Percentiles rank a stretch among this genome's conserved stretches.
These are phyloP conservation scores for Apodemus speciosus DNA, from an alignment of 2,113 vertebrate genomes.

Conservation along the genomic window DNA sequence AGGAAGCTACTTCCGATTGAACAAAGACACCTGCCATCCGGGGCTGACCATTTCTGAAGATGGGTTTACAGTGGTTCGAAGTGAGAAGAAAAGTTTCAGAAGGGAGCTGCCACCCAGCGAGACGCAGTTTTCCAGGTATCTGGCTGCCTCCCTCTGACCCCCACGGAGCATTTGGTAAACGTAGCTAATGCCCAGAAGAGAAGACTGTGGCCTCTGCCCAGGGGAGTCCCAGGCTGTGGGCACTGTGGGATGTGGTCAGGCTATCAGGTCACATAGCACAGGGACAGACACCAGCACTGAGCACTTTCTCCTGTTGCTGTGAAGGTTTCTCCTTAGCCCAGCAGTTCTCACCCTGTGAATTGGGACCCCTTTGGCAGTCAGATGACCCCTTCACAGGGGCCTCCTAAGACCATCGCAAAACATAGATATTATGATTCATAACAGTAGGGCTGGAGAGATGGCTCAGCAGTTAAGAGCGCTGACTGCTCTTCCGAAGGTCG, in stretches of 20 bases:
- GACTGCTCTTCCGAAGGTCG: too few species aligned
- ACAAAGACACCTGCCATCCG: constrained; percentile 93
- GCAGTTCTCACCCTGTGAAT: not conserved
- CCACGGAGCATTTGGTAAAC: not conserved
- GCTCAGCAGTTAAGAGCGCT: too few species aligned
- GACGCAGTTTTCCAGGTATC: constrained; percentile 91
- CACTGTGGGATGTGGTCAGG: too few species aligned
- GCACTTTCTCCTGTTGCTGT: not conserved
- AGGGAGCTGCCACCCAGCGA: constrained; percentile 86
- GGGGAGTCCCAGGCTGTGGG: not conserved
- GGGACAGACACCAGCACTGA: not conserved
- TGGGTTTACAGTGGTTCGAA: constrained; percentile 90
- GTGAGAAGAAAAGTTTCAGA: constrained; percentile 85
- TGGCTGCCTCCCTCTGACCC: not conserved
- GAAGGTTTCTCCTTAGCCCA: too few species aligned
- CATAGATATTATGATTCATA: not conserved
- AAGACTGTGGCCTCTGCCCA: not conserved
- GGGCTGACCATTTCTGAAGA: constrained; percentile 92
- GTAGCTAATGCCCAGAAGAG: not conserved
- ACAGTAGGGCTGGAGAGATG: too few species aligned
- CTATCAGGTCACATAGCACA: not conserved
- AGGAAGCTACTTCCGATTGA: constrained; percentile 93
- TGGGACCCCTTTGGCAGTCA: not conserved
- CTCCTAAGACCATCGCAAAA: not conserved
- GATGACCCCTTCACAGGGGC: not conserved